Conservation (phyloP, 2,113 vertebrate genomes). For the Chinchilla lanigera region DNA sequence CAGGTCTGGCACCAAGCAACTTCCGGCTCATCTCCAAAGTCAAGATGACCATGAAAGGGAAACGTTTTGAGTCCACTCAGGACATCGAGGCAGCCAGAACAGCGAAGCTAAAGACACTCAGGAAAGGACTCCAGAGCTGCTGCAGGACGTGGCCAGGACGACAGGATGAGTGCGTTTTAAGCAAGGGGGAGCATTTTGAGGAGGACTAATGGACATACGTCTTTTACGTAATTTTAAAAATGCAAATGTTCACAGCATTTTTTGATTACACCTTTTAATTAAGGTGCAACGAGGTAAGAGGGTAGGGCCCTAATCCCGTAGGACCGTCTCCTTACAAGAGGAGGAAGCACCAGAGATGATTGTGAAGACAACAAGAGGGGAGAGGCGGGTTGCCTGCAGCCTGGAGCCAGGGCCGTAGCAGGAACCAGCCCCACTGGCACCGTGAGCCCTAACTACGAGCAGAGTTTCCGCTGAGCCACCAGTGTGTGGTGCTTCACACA, state of each 20-base stretch:
- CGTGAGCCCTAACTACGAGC: not conserved
- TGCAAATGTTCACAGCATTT: not conserved
- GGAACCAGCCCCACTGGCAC: fast-evolving
- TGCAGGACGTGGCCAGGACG: not conserved
- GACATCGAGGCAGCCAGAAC: not conserved
- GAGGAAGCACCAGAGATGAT: too few species aligned
- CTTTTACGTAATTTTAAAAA: not conserved
- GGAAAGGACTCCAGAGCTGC: not conserved
- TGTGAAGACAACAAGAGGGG: not conserved
- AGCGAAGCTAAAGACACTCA: not conserved
- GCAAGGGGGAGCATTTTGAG: not conserved
- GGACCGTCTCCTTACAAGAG: not conserved
- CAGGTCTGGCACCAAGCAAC: not conserved
- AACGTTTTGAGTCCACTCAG: not conserved
- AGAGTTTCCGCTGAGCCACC: not conserved
- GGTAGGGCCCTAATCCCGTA: not conserved
- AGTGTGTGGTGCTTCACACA: fast-evolving
- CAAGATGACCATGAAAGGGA: not conserved
- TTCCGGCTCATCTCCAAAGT: not conserved
- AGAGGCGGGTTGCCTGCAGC: not conserved
- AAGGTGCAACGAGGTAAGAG: not conserved
- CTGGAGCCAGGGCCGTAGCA: not conserved
- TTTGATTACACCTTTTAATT: not conserved
- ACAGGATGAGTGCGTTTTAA: not conserved
- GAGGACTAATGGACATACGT: not conserved